Evolutionary conservation across 2,797 vertebrate species (phyloP), one percentile per base, ranked within the genome.

Genomic region (Huso huso): DNA sequence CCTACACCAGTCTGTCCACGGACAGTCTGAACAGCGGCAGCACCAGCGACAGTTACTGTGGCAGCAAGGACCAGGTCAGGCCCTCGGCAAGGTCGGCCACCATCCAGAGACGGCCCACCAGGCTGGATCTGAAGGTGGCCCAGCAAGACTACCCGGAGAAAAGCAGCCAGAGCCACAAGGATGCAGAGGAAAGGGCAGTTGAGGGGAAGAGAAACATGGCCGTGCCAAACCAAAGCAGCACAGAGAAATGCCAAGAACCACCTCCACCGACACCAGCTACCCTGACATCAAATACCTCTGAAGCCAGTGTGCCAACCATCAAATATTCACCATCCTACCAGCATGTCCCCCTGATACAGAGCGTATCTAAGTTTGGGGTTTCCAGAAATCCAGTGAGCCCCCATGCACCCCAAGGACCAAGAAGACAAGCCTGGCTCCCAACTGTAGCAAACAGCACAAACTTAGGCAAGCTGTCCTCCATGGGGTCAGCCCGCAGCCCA

Each of bases 11-110:
- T 78, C 85, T 97, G 51, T 96, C 95, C 70, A 97, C 93, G 0
- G 96, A 98, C 82, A 98, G 96, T 73, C 88, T 99, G 8, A 95
- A 99, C 78, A 98, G 95, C 5, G 88, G 93, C 67, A 98, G 94
- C 83, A 94, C 91, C 69, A 95, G 94, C 0, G 95, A 97, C 0
- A 93, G 94, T 6, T 97, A 94, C 79, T 93, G 91, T 52, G 88
- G 87, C 48, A 90, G 92, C 63, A 94, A 90, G 70, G 95, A 95
- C 60, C 93, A 93, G 78, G 82, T 93, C 66, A 82, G 73, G 67
- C 86, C 89, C n/a, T 85, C 84, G 64, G 80, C 86, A 10, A 87
- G 83, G 72, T 82, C 89, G 0, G 62, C 79, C 1, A 78, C 87
- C 70, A 80, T 88, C 0, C 92, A 93, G 78, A 88, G 85, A 66